A percentile compares a stretch with the other conserved stretches of the same genome.
Evolutionary conservation across 2,888 invertebrate genomes (phyloP).

Genomic region (Gastracanthus pulcherrimus): DNA sequence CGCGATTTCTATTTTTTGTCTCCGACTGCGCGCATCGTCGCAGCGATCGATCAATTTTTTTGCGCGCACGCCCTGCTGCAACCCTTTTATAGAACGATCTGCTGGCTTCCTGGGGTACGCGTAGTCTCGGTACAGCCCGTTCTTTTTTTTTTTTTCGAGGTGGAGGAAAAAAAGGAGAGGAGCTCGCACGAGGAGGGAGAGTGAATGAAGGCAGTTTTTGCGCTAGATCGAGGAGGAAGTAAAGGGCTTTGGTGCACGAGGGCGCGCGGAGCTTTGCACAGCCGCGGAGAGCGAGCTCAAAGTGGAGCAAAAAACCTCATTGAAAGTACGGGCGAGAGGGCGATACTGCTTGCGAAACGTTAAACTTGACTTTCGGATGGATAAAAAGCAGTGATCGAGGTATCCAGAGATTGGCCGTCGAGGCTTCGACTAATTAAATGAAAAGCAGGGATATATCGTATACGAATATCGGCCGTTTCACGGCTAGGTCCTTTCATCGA

Average conservation of each 20-base stretch:
- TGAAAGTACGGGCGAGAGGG: background rate
- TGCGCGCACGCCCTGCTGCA: too few species aligned
- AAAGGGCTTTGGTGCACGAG: background rate
- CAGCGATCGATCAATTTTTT: background rate
- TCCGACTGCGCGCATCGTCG: too few species aligned
- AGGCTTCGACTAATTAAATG: background rate
- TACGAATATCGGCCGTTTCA: too few species aligned
- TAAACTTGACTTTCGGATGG: background rate
- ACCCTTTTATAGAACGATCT: background rate
- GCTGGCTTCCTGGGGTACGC: background rate
- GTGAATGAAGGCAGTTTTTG: slow-evolving; percentile 25
- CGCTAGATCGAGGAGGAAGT: background rate
- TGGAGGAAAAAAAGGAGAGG: background rate
- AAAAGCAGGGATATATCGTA: too few species aligned
- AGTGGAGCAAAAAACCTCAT: background rate
- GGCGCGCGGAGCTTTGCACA: background rate
- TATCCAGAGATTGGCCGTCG: background rate
- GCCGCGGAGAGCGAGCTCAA: background rate
- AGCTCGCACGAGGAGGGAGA: background rate
- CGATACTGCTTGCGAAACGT: background rate
- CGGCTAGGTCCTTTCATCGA: too few species aligned
- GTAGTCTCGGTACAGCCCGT: background rate
- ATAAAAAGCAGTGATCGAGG: background rate
- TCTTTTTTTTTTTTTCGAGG: background rate
- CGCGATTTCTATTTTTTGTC: too few species aligned